A percentile compares a stretch with the other conserved stretches of the same genome.
These are phyloP conservation scores for Drosophila barbarae DNA, from an alignment of 2,888 invertebrate genomes.

Conservation along the genomic window DNA sequence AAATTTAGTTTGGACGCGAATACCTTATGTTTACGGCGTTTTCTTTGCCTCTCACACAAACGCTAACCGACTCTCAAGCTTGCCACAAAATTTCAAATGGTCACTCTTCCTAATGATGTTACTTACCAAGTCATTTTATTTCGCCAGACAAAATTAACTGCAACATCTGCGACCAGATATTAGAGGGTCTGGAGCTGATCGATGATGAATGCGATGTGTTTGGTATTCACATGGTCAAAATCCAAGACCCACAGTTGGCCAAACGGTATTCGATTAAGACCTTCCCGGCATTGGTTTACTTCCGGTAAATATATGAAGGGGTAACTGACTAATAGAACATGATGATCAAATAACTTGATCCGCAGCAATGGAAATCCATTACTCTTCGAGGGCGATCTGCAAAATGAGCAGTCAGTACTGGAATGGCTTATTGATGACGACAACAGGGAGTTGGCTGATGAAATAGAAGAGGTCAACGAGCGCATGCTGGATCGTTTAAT, in stretches of 20 bases:
- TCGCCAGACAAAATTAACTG: constrained; percentile 91
- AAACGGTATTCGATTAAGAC: constrained; percentile 96
- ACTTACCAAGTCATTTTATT: background rate
- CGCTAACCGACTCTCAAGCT: constrained; percentile 36
- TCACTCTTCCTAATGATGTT: background rate
- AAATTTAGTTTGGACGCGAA: constrained; percentile 77
- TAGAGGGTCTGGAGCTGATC: constrained; percentile 92
- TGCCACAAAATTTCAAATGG: constrained; percentile 31
- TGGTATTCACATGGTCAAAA: constrained; percentile 95
- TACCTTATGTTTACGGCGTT: constrained; percentile 77
- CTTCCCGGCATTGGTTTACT: constrained; percentile 94
- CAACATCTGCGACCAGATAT: constrained; percentile 93
- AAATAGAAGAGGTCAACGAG: constrained; percentile 95
- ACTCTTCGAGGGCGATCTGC: constrained; percentile 93
- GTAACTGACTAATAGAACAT: no score
- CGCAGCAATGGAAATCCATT: constrained; percentile 91
- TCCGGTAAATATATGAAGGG: constrained; percentile 82
- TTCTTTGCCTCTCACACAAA: constrained; percentile 57
- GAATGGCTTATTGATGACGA: constrained; percentile 97
- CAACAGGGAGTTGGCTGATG: constrained; percentile 94
- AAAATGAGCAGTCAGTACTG: constrained; percentile 93
- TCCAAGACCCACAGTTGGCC: constrained; percentile 93
- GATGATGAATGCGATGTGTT: constrained; percentile 95
- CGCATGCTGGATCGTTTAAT: constrained; percentile 92
- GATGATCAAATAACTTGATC: background rate